Base-by-base conservation (phyloP, 2,113 vertebrate genomes). In the Ophthalmolycus amberensis region DNA sequence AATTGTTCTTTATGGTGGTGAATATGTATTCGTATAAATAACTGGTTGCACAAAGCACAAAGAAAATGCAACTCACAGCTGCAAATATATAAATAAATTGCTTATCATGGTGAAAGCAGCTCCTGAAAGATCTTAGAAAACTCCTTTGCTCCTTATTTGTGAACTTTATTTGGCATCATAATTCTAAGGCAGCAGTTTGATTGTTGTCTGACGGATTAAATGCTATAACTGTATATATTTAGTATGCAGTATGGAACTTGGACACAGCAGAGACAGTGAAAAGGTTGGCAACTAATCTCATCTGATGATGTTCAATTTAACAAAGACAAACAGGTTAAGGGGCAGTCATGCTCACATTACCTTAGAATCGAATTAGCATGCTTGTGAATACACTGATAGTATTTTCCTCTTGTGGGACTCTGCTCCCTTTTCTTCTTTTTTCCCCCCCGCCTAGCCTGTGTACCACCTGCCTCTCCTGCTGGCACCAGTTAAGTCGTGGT, bases 401-500 rank as follows among this genome's bases (percentile, higher is more conserved):
- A 27, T 75, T 85, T 66, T 54, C 32, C 37, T 79, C 78, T 48
- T 38, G 40, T 64, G 77, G 80, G 60, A 83, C 80, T 82, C 2
- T 12, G 38, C 34, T 68, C 22, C 65, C 27, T 14, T 37, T 40
- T 20, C 29, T 29, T 29, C 2, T 29, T 29, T 29, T 29, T 29
- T 10, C 2, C 8, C 8, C 1, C 5, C 22, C 29, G 1, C 16
- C 16, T 62, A 4, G 69, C 71, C 81, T 44, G 74, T 74, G 64
- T 56, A 78, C 90, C 92, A 92, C 89, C 93, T 92, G 90, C 85
- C 87, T 89, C 63, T 80, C 78, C 75, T 79, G 81, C 79, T 91
- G 84, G 77, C 86, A 70, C 73, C 48, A 25, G 82, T 91, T 87
- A 72, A 83, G 71, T 89, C 60, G 8, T 29, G 70, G 80, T 71